These are phyloP conservation scores for Huso huso DNA, from an alignment of 2,797 vertebrate species.

Conservation along the genomic window DNA sequence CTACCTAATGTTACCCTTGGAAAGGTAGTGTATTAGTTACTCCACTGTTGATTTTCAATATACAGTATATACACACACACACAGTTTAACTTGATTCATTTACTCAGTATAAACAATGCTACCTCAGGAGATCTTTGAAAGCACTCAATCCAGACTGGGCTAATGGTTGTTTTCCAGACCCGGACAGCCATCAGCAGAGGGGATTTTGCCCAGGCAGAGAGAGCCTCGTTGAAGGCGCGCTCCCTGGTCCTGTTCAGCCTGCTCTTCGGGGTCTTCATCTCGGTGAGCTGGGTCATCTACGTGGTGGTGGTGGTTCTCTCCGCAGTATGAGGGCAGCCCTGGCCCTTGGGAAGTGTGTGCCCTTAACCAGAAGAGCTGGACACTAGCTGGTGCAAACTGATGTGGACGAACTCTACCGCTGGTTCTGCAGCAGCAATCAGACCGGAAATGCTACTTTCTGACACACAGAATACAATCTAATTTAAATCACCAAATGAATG, in stretches of 20 bases:
- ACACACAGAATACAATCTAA: too few relatives aligned
- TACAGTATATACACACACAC: too few relatives aligned
- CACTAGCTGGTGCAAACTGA: too few relatives aligned
- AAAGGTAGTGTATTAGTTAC: too few relatives aligned
- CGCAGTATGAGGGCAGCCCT: background rate
- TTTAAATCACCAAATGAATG: too few relatives aligned
- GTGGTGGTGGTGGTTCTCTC: conserved; percentile 48
- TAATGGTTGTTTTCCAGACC: conserved; percentile 33
- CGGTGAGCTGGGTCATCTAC: conserved; percentile 62
- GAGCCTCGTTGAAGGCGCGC: conserved; percentile 55
- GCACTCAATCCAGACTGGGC: too few relatives aligned
- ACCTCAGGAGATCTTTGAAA: too few relatives aligned
- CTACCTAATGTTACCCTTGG: too few relatives aligned
- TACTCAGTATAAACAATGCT: too few relatives aligned
- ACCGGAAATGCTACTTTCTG: background rate
- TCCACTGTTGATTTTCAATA: too few relatives aligned
- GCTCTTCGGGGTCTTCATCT: conserved; percentile 58
- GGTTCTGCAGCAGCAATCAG: background rate
- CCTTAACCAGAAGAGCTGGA: too few relatives aligned
- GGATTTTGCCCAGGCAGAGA: conserved; percentile 47
- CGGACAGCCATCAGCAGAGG: conserved; percentile 52
- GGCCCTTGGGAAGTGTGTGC: background rate
- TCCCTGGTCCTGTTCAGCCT: conserved; percentile 63
- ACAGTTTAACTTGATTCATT: too few relatives aligned
- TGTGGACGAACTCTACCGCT: background rate